Conservation (phyloP, 2,888 invertebrate species). For the Agrotis ipsilon region DNA sequence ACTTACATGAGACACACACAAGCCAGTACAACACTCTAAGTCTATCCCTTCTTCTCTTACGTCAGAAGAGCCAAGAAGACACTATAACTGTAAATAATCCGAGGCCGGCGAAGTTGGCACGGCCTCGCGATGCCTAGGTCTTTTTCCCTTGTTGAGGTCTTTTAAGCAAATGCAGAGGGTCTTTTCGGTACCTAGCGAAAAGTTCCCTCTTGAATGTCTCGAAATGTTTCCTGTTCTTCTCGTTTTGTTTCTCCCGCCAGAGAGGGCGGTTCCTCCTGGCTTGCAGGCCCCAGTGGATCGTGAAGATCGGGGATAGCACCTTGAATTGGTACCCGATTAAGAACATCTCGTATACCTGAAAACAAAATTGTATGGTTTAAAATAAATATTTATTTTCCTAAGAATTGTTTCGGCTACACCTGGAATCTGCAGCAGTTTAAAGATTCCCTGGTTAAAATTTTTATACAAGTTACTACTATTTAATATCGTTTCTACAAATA, state of each 20-base stretch:
- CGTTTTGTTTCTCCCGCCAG: constrained; percentile 97
- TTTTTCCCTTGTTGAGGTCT: constrained; percentile 83
- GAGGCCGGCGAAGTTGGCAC: constrained; percentile 84
- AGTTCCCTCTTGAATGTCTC: constrained; percentile 96
- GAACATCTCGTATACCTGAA: constrained; percentile 97
- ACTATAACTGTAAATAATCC: constrained; percentile 65
- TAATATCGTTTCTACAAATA: no score
- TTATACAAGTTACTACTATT: no score
- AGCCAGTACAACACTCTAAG: constrained; percentile 25
- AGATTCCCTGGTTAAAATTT: neutral
- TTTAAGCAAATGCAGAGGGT: constrained; percentile 90
- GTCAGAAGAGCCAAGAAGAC: constrained; percentile 70
- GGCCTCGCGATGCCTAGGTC: constrained; percentile 89
- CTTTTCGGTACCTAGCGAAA: constrained; percentile 94
- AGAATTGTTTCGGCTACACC: neutral
- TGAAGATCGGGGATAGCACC: constrained; percentile 97
- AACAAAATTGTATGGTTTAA: constrained; percentile 25
- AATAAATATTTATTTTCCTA: neutral
- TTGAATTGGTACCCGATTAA: constrained; percentile 97
- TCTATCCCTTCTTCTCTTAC: constrained; percentile 37
- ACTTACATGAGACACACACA: constrained; percentile 20
- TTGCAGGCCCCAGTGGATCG: constrained; percentile 97
- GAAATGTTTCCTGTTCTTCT: constrained; percentile 95
- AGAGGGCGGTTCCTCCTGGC: constrained; percentile 94
- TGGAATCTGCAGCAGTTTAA: neutral